Evolutionary conservation across 2,797 vertebrate species (phyloP), one percentile per base, ranked within the genome.

Genomic region (Garrulus glandarius): DNA sequence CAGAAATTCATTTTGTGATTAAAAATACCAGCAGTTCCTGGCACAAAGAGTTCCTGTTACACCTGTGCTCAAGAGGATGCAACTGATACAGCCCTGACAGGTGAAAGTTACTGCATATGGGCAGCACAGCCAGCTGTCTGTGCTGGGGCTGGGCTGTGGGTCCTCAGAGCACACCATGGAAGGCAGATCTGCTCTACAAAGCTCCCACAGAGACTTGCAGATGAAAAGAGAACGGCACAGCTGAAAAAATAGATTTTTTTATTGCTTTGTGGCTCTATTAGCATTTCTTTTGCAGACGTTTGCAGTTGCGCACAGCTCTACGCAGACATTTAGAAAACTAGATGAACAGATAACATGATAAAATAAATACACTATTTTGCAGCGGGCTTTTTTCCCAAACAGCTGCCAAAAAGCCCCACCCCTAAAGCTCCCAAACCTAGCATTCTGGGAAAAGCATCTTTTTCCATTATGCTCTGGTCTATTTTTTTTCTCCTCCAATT

Each of bases 391-490:
- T 81, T 46, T 64, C 64, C 4, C 46, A 64, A 93, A 61, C 59
- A 91, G 26, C 30, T 93, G 92, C 91, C 92, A 96, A 90, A 92
- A 71, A 68, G 64, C 87, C 6, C 27, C 27, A 44, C 59, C 59
- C 17, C n/a, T 22, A 47, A 93, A 34, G 21, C 43, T 80, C 77
- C 43, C 29, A 83, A 81, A 88, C 30, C 20, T 71, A 95, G 41
- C 39, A 72, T 67, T 91, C 80, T 75, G 84, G 69, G 89, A 83
- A 96, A 92, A 95, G 32, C 91, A 68, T 60, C 17, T 70, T 96
- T 97, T 97, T 96, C 87, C 68, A 82, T 92, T 89, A 84, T 89
- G 84, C 77, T 96, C 92, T 92, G 60, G 78, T 94, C 89, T 95
- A 84, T 93, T 89, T 84, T 90, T 84, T 95, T 96, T 87, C 67